phyloP scores from a whole-genome alignment of 1,140 invertebrate genomes.

The Panagrolaimus sp. region DNA sequence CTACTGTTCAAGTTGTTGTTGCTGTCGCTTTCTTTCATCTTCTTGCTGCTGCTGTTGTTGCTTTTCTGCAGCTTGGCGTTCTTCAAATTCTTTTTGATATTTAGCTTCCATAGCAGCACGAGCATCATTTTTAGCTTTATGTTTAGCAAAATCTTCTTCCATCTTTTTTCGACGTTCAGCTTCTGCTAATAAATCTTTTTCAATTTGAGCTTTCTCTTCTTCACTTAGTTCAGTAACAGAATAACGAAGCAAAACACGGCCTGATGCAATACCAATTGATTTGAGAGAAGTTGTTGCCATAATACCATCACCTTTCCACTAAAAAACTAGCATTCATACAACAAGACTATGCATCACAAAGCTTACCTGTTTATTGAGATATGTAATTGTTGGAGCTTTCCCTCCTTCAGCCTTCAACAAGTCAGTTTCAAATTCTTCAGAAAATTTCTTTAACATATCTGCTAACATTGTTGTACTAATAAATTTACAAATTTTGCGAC shows the following conservation, averaged over 20 bases:
- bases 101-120: background rate
- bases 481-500: constrained; percentile 10
- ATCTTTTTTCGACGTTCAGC: background rate
- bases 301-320: constrained; percentile 12
- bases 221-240: background rate
- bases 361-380: constrained; percentile 16
- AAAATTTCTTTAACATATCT: constrained; percentile 13
- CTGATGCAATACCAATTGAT: constrained; percentile 17
- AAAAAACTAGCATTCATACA: background rate
- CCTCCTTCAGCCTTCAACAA: constrained; percentile 11
- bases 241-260: constrained; percentile 17
- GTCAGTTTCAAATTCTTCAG: background rate
- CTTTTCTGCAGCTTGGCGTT: background rate
- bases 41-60: no score
- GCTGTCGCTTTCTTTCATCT: background rate
- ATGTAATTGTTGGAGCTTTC: constrained; percentile 12
- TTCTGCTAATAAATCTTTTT: constrained; percentile 8
- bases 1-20: background rate
- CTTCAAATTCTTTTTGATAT: background rate
- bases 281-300: constrained; percentile 12
- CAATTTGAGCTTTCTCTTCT: constrained; percentile 11
- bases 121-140: constrained; percentile 2
- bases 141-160: background rate
- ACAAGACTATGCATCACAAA: background rate
- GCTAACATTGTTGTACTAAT: background rate